These are phyloP conservation scores for Drosophila insularis DNA, from an alignment of 1,140 invertebrate genomes.

Conservation along the genomic window DNA sequence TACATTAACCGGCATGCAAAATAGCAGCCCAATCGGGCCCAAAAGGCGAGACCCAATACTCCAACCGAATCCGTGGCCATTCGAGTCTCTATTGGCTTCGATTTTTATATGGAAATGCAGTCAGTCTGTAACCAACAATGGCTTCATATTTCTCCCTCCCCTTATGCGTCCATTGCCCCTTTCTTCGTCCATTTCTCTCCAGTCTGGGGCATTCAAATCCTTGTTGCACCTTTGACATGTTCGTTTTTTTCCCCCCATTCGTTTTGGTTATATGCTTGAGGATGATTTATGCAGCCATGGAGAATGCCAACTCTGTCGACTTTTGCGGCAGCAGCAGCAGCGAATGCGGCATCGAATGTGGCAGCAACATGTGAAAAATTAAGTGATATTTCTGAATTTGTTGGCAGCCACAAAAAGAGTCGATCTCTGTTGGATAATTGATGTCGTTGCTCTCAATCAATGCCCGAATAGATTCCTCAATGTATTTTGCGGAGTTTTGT, in stretches of 20 bases:
- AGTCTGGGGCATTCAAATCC: constrained; percentile 69
- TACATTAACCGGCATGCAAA: constrained; percentile 77
- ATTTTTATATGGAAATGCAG: constrained; percentile 77
- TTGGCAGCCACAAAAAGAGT: constrained; percentile 61
- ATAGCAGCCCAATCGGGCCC: constrained; percentile 40
- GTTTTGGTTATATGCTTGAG: constrained; percentile 32
- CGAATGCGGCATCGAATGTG: neutral
- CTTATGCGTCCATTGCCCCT: constrained; percentile 18
- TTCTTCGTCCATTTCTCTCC: constrained; percentile 24
- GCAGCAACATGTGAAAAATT: constrained; percentile 75
- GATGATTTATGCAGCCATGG: constrained; percentile 78
- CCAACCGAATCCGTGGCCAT: constrained; percentile 8
- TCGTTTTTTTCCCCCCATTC: constrained; percentile 40
- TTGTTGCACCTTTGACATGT: constrained; percentile 79
- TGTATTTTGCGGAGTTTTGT: constrained; percentile 25
- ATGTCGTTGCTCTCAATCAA: constrained; percentile 75
- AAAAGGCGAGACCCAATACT: neutral
- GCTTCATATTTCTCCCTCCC: constrained; percentile 71
- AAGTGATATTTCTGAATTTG: constrained; percentile 80
- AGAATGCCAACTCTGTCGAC: constrained; percentile 40
- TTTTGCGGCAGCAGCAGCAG: constrained; percentile 22
- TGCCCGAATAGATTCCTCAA: constrained; percentile 57
- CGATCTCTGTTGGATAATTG: constrained; percentile 55
- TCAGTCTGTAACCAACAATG: constrained; percentile 60
- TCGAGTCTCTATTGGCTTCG: constrained; percentile 51